Percentiles rank a stretch among this genome's conserved stretches.
phyloP scores from a whole-genome alignment of 2,888 invertebrate genomes.

The Lithophane semibrunnea region DNA sequence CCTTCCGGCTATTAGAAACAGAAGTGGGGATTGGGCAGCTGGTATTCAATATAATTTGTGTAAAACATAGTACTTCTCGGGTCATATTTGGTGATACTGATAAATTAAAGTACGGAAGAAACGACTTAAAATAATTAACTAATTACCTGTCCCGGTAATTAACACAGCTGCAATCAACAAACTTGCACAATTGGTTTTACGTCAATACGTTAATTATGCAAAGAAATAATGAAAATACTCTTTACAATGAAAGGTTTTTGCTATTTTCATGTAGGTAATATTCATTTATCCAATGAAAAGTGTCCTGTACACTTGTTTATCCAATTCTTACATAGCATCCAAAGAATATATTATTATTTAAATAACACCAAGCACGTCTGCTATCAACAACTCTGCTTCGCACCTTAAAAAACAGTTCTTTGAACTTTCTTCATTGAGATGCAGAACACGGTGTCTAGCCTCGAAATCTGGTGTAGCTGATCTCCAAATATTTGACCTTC shows the following conservation, averaged over 20 bases:
- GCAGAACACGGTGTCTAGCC: conserved; percentile 59
- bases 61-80: background rate
- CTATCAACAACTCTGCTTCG: conserved; percentile 5
- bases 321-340: background rate
- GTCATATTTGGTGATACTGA: conserved; percentile 2
- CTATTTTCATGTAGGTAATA: no score
- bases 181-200: conserved; percentile 2
- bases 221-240: conserved; percentile 5
- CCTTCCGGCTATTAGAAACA: conserved; percentile 52
- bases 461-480: conserved; percentile 66
- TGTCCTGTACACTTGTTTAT: no score
- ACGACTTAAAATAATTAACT: background rate
- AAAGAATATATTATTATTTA: background rate
- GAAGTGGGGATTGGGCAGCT: conserved; percentile 26
- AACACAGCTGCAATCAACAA: conserved; percentile 27
- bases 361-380: conserved; percentile 6
- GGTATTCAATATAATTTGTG: conserved; percentile 5
- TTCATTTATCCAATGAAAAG: background rate
- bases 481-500: conserved; percentile 80
- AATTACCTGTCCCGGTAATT: conserved; percentile 13
- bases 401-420: conserved; percentile 33
- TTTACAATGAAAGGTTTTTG: background rate
- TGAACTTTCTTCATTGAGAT: conserved; percentile 57
- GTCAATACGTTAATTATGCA: conserved; percentile 5
- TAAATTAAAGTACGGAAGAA: conserved; percentile 11